Conservation (phyloP, 2,797 vertebrate genomes). For the Pempheris klunzingeri region DNA sequence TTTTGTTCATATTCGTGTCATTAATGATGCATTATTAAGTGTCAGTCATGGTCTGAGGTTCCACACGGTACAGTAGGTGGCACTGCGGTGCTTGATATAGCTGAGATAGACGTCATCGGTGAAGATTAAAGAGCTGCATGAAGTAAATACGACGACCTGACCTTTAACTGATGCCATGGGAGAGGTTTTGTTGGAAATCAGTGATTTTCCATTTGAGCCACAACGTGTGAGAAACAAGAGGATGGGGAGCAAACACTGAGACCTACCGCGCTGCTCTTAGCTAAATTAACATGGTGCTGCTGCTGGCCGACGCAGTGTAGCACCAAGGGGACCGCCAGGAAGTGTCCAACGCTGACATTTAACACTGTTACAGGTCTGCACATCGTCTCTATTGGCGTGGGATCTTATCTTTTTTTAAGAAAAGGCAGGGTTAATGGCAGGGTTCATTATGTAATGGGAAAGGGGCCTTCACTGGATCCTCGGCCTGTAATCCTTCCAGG, state of each 20-base stretch:
- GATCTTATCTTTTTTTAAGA: constrained; percentile 51
- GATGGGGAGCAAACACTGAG: rapidly evolving
- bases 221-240: constrained; percentile 10
- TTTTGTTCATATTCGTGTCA: not conserved
- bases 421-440: not conserved
- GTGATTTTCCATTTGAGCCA: constrained; percentile 41
- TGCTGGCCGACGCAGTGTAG: constrained; percentile 24
- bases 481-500: constrained; percentile 51
- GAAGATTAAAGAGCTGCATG: not conserved
- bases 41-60: not conserved
- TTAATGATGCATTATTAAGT: not conserved
- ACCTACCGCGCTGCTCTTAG: constrained; percentile 19
- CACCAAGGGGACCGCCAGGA: not conserved
- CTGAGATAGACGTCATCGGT: not conserved
- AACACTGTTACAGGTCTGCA: constrained; percentile 59
- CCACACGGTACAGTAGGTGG: constrained; percentile 50
- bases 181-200: constrained; percentile 32
- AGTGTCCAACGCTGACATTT: constrained; percentile 32
- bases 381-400: constrained; percentile 45
- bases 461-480: constrained; percentile 32
- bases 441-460: constrained; percentile 73
- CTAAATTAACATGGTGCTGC: constrained; percentile 13
- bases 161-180: constrained; percentile 41
- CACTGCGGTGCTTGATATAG: constrained; percentile 13
- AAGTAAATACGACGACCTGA: constrained; percentile 30